Evolutionary conservation across 2,888 invertebrate species (phyloP), one percentile per base, ranked within the genome.

Genomic region (Troilus luridus): DNA sequence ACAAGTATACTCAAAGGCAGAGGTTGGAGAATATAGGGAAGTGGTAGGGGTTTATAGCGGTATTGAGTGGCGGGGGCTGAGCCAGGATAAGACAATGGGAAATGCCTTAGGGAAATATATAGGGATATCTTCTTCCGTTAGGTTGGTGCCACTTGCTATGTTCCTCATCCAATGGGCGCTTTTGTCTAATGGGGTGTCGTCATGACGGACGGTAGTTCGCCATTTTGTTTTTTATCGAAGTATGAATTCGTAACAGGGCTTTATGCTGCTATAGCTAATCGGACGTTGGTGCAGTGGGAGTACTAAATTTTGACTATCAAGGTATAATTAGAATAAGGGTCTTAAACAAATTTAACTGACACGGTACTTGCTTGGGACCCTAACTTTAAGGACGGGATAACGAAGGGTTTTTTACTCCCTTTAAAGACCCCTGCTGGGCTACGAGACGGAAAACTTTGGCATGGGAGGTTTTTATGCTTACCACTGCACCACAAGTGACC

Each of bases 61-160:
- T 27, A 72, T 72, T 72, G 72, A 72, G 72, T 72, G 72, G 72
- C 17, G 7, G 14, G 17, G 72, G 72, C 27, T 72, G 72, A 27
- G 72, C 14, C 67, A 5, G 72, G 72, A 72, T 72, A 72, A 72
- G 72, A 72, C 72, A 72, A 72, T 72, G 72, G 72, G 72, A 72
- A 64, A 72, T 72, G 27, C 72, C 72, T 72, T 27, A 27, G 72
- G 72, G 72, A 72, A 72, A 72, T 72, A 72, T 72, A 72, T 72
- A 41, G 72, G 72, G 27, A 27, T 27, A 14, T 27, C 72, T 59
- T 14, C 27, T 11, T 5, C 72, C 72, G 6, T 27, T 17, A 5
- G 27, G 72, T 72, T 27, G 27, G 27, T 24, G 14, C 27, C 72
- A 27, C 14, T 24, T 67, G 5, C 24, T 11, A 67, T 67, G 24